Base-by-base conservation (phyloP, 2,797 vertebrate genomes). In the Chelon labrosus region DNA sequence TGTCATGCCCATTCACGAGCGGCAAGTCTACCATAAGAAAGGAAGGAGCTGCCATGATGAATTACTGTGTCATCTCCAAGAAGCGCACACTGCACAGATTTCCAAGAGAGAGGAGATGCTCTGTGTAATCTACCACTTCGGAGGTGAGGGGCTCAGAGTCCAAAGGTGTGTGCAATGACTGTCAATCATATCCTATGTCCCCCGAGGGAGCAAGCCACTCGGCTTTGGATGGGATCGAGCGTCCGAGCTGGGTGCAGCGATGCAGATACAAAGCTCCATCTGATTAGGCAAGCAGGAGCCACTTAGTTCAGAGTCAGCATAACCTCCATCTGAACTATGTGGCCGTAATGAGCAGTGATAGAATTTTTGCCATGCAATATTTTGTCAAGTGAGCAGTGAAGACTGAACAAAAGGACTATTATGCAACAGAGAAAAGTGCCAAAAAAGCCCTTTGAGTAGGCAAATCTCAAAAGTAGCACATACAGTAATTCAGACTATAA, bases 31-130 rank as follows among this genome's bases (percentile, higher is more conserved):
- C 59, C 58, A 55, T 35, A 55, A 75, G 59, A 81, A 82, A 76
- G 44, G 65, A 83, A 64, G 80, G 70, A 52, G 60, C 87, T 89
- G 89, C 84, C 75, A 81, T 42, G 55, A 80, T 79, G 64, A 90
- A 90, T 91, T 79, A 93, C 54, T 1, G 22, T 76, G 84, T 85
- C 75, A 79, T 83, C 71, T 61, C 56, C 62, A 35, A 79, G 59
- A 87, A 72, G 63, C 46, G 61, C 58, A 51, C 13, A 14, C 70
- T 53, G 66, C 37, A 46, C 60, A 65, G 66, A 74, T 63, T 66
- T 81, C 69, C 51, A 75, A 65, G 53, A 72, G 22, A n/a, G 31
- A 65, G 44, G 72, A 73, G 55, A 68, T 22, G 54, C 61, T 62
- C 27, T 49, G 47, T 61, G 76, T 80, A 73, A 86, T 88, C 73